These are phyloP conservation scores for Drosophila villosipedis DNA, from an alignment of 2,888 invertebrate species.

Conservation along the genomic window DNA sequence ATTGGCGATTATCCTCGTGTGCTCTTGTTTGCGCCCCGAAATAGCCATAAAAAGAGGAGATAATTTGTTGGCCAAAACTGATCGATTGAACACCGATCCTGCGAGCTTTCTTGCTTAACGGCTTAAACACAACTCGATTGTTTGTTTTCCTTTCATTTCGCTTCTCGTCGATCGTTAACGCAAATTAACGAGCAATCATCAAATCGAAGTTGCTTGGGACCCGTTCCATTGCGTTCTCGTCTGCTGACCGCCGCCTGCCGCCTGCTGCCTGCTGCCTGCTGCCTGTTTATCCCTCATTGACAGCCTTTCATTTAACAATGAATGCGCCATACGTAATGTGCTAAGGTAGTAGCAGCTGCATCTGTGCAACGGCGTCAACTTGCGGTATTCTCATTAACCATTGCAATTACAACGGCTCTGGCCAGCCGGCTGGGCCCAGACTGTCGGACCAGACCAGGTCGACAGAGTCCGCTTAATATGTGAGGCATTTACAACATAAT, in stretches of 20 bases:
- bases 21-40: slow-evolving; percentile 46
- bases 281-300: slow-evolving; percentile 26
- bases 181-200: slow-evolving; percentile 82
- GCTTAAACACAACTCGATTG: slow-evolving; percentile 69
- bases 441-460: slow-evolving; percentile 14
- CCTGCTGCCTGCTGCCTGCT: not conserved
- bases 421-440: slow-evolving; percentile 29
- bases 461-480: slow-evolving; percentile 53
- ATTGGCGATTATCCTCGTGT: slow-evolving; percentile 73
- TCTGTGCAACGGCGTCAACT: slow-evolving; percentile 43
- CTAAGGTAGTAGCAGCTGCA: slow-evolving; percentile 67
- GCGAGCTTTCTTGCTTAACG: slow-evolving; percentile 57
- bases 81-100: slow-evolving; percentile 69
- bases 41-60: slow-evolving; percentile 72
- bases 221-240: slow-evolving; percentile 22
- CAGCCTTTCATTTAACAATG: slow-evolving; percentile 74
- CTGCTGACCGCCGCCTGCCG: slow-evolving; percentile 3
- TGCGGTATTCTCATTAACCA: slow-evolving; percentile 79
- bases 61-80: slow-evolving; percentile 76
- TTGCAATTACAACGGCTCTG: slow-evolving; percentile 67
- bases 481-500: slow-evolving; percentile 81
- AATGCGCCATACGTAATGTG: slow-evolving; percentile 55
- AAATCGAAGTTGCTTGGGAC: slow-evolving; percentile 72
- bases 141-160: slow-evolving; percentile 56
- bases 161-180: slow-evolving; percentile 73